A percentile compares a stretch with the other conserved stretches of the same genome.
Conservation (phyloP, 2,888 invertebrate genomes). For the Subacronicta megacephala region DNA sequence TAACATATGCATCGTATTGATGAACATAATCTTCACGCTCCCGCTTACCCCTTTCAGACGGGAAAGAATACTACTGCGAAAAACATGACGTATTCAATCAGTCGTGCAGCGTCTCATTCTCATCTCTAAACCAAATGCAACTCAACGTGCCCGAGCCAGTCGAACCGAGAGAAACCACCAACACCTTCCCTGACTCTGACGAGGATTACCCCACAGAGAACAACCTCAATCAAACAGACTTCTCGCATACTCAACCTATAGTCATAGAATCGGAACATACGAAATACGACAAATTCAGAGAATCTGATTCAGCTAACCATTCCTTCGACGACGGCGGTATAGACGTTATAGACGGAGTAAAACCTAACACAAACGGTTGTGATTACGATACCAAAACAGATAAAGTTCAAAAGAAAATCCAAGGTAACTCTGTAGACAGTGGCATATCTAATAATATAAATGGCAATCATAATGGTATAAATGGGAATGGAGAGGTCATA, state of each 20-base stretch:
- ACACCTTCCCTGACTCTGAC: constrained; percentile 80
- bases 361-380: constrained; percentile 65
- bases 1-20: too few relatives aligned
- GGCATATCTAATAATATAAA: constrained; percentile 82
- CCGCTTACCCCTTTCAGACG: constrained; percentile 69
- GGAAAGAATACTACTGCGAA: constrained; percentile 86
- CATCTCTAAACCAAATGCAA: constrained; percentile 81
- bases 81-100: constrained; percentile 85
- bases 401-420: constrained; percentile 71
- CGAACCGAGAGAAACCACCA: constrained; percentile 74
- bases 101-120: constrained; percentile 81
- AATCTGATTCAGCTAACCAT: constrained; percentile 81
- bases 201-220: constrained; percentile 85
- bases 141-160: constrained; percentile 83
- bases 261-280: constrained; percentile 81
- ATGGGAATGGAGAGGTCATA: constrained; percentile 53
- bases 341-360: constrained; percentile 80
- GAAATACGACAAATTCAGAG: constrained; percentile 75
- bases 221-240: constrained; percentile 84
- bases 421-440: constrained; percentile 83
- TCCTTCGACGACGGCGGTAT: constrained; percentile 84
- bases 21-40: too few relatives aligned
- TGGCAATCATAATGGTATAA: constrained; percentile 52
- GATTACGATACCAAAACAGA: constrained; percentile 61
- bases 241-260: constrained; percentile 84